These are phyloP conservation scores for Garrulus glandarius DNA, from an alignment of 2,797 vertebrate species.

Conservation along the genomic window DNA sequence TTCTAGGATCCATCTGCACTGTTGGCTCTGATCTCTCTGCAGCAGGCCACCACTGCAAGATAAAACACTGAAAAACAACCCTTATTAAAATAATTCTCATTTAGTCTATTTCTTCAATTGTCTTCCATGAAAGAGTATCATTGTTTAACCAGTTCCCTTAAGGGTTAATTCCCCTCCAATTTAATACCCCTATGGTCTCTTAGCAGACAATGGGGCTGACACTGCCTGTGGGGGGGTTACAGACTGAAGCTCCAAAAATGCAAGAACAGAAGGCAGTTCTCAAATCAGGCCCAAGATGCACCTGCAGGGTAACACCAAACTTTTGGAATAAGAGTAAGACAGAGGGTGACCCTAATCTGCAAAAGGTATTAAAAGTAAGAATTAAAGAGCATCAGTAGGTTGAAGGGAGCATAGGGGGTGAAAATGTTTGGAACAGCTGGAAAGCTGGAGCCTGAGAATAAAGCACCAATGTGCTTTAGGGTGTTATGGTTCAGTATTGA, in stretches of 20 bases:
- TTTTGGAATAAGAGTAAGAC: background rate
- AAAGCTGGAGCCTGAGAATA: background rate
- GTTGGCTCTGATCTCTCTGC: background rate
- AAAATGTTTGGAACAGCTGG: background rate
- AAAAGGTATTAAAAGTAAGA: background rate
- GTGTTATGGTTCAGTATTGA: background rate
- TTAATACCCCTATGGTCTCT: background rate
- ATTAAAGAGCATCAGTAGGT: background rate
- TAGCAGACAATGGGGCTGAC: background rate
- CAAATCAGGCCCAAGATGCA: background rate
- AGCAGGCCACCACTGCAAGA: background rate
- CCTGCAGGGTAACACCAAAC: background rate
- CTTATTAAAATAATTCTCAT: background rate
- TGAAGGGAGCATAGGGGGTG: background rate
- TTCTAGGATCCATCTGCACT: background rate
- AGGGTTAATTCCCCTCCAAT: background rate
- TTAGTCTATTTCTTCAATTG: background rate
- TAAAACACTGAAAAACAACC: background rate
- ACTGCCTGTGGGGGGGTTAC: background rate
- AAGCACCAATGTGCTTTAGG: background rate
- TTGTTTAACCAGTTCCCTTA: background rate
- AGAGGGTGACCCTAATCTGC: background rate
- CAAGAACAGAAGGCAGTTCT: background rate
- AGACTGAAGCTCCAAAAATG: conserved; percentile 1
- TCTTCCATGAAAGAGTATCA: conserved; percentile 26